These are phyloP conservation scores for Aldabrachelys gigantea DNA, from an alignment of 2,113 vertebrate species.

Conservation along the genomic window DNA sequence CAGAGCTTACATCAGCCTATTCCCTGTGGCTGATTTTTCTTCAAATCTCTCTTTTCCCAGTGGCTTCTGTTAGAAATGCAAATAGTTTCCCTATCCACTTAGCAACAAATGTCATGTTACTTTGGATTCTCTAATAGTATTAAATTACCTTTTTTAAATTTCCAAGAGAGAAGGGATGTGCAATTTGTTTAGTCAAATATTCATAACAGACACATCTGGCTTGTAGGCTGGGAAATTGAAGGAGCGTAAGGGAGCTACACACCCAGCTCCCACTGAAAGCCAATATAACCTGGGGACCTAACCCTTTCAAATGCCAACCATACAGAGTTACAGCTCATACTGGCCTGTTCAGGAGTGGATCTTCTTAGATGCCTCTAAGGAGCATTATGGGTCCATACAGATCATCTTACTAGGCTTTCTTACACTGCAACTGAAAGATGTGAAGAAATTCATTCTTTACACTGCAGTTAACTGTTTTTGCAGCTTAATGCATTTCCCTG, in stretches of 20 bases:
- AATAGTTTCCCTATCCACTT: conserved; percentile 44
- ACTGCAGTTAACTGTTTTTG: not conserved
- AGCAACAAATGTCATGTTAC: conserved; percentile 1
- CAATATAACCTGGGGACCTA: not conserved
- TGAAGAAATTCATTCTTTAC: not conserved
- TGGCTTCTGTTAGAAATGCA: conserved; percentile 54
- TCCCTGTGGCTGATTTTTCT: conserved; percentile 21
- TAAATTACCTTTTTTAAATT: not conserved
- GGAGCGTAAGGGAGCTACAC: rapidly evolving
- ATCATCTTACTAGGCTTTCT: not conserved
- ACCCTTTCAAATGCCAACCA: not conserved
- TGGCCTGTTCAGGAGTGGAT: rapidly evolving
- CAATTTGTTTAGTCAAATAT: not conserved
- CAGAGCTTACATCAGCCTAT: conserved; percentile 45
- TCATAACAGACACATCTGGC: not conserved
- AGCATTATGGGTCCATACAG: not conserved
- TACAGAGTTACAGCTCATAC: not conserved
- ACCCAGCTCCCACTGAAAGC: not conserved
- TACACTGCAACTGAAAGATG: not conserved
- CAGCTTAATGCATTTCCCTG: not conserved
- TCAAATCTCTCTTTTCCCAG: conserved; percentile 39
- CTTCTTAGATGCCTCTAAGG: not conserved
- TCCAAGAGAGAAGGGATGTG: rapidly evolving
- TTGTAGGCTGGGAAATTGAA: not conserved
- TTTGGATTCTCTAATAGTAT: not conserved